Conservation (phyloP, 2,113 vertebrate species). For the Crotalus helleri region DNA sequence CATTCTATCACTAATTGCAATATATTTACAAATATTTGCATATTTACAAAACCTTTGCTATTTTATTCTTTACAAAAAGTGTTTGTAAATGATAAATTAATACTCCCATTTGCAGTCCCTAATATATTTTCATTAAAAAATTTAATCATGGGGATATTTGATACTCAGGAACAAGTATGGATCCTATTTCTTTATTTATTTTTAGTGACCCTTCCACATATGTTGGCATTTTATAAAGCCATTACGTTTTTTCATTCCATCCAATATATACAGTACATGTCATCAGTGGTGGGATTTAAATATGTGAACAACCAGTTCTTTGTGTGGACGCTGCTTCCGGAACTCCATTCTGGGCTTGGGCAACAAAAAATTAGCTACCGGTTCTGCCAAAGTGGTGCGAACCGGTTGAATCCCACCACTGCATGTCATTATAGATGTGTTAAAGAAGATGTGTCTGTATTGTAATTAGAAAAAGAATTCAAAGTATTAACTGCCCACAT, state of each 20-base stretch:
- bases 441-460: constrained; percentile 7
- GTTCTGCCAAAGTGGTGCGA: too few relatives aligned
- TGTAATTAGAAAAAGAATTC: constrained; percentile 15
- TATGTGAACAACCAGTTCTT: too few relatives aligned
- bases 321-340: too few relatives aligned
- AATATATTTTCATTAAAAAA: neutral
- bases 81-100: neutral
- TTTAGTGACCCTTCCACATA: neutral
- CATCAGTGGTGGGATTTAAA: neutral
- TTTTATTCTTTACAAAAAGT: neutral
- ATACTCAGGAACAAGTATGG: neutral
- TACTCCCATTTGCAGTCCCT: neutral
- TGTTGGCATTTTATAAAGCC: constrained; percentile 23
- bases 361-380: too few relatives aligned
- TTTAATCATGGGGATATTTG: neutral
- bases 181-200: neutral
- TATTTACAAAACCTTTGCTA: neutral
- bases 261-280: constrained; percentile 28
- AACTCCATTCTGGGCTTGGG: too few relatives aligned
- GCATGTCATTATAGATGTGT: neutral
- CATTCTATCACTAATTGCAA: neutral
- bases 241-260: constrained; percentile 20
- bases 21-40: neutral
- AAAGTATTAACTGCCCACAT: constrained; percentile 33
- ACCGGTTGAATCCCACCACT: too few relatives aligned